phyloP scores from a whole-genome alignment of 2,888 invertebrate genomes.

The Idaea aversata region DNA sequence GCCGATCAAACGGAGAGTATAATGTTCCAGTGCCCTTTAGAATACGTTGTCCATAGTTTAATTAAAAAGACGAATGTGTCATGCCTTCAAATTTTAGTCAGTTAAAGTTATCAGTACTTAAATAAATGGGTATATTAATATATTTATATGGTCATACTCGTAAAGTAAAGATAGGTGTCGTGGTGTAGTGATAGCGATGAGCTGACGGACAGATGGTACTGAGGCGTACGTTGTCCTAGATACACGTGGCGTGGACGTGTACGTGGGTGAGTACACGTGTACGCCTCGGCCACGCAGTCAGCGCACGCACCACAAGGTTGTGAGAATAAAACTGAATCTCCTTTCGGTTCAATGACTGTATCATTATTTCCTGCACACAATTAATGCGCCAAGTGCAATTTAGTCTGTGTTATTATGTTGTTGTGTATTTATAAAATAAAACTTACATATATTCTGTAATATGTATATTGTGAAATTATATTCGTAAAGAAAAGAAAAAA shows the following conservation, averaged over 20 bases:
- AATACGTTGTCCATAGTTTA: conserved; percentile 76
- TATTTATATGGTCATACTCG: conserved; percentile 30
- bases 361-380: conserved; percentile 74
- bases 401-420: conserved; percentile 80
- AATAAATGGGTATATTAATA: conserved; percentile 61
- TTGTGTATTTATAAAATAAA: conserved; percentile 71
- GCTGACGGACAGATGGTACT: conserved; percentile 28
- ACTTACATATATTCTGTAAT: conserved; percentile 73
- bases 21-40: conserved; percentile 79
- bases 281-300: conserved; percentile 19
- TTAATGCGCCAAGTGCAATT: conserved; percentile 77
- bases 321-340: conserved; percentile 73
- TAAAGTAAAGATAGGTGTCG: conserved; percentile 54
- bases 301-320: conserved; percentile 57
- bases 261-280: conserved; percentile 17
- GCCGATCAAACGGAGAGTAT: conserved; percentile 69
- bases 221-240: background rate
- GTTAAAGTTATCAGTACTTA: conserved; percentile 77
- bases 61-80: conserved; percentile 65
- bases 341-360: conserved; percentile 76
- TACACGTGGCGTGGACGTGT: conserved; percentile 15
- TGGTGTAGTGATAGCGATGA: conserved; percentile 53
- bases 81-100: conserved; percentile 79
- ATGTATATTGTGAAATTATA: conserved; percentile 79
- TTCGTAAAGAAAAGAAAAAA: conserved; percentile 71